Conservation (phyloP, 2,113 vertebrate genomes). For the Anser cygnoides region DNA sequence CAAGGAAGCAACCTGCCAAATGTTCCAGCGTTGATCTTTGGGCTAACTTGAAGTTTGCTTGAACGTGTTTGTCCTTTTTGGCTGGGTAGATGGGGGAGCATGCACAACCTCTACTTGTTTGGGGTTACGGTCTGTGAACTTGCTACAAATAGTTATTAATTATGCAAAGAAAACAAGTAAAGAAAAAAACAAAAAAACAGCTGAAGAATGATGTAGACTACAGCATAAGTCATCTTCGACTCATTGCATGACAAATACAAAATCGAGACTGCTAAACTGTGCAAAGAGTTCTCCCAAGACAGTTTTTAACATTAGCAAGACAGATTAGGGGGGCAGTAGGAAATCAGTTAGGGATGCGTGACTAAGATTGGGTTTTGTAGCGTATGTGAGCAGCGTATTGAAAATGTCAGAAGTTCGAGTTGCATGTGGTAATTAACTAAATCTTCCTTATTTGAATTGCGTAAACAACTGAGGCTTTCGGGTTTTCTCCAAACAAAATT, state of each 20-base stretch:
- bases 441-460: not conserved
- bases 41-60: not conserved
- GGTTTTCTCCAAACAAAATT: not conserved
- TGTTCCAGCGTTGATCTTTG: not conserved
- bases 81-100: not conserved
- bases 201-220: not conserved
- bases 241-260: not conserved
- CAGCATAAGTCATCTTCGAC: not conserved
- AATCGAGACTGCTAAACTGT: not conserved
- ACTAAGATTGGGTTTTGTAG: not conserved
- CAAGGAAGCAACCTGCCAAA: not conserved
- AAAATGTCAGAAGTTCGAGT: not conserved
- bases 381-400: not conserved
- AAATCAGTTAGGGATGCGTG: not conserved
- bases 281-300: not conserved
- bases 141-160: not conserved
- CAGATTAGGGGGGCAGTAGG: not conserved
- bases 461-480: not conserved
- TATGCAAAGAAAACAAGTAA: not conserved
- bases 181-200: not conserved
- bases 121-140: not conserved
- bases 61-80: not conserved
- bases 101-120: rapidly evolving
- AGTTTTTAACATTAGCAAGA: not conserved
- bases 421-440: not conserved